Percentiles rank a stretch among this genome's conserved stretches.
Evolutionary conservation across 2,797 vertebrate species (phyloP).

Genomic region (Cirrhinus molitorella): DNA sequence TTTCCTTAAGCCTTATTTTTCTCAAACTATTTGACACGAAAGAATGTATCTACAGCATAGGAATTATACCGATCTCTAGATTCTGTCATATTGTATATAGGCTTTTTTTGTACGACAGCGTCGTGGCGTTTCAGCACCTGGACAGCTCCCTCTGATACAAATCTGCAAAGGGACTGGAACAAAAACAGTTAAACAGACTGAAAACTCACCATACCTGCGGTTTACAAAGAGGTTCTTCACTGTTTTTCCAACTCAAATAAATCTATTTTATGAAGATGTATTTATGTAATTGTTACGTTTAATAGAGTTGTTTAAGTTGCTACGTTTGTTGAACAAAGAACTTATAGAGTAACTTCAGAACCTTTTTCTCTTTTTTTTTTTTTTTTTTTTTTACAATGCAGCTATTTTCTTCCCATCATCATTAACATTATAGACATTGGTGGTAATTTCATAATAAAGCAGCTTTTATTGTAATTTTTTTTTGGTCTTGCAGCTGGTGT

Average conservation of each 20-base stretch:
- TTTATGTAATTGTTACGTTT: too few relatives aligned
- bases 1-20: neutral
- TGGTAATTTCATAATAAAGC: neutral
- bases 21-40: neutral
- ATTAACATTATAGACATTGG: neutral
- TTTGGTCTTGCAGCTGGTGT: neutral
- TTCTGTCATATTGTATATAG: neutral
- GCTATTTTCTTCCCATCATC: neutral
- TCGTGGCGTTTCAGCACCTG: constrained; percentile 61
- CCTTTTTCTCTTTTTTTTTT: too few relatives aligned
- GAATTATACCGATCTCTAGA: neutral
- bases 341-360: neutral
- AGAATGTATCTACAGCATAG: neutral
- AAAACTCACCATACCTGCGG: neutral
- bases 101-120: neutral
- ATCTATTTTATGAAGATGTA: too few relatives aligned
- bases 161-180: too few relatives aligned
- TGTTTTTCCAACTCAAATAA: neutral
- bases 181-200: neutral
- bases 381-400: neutral
- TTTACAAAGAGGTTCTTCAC: neutral
- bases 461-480: too few relatives aligned
- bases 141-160: constrained; percentile 59
- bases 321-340: too few relatives aligned
- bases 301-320: too few relatives aligned